Evolutionary conservation across 2,888 invertebrate species (phyloP), one percentile per base, ranked within the genome.

Genomic region (Odontocerum albicorne): DNA sequence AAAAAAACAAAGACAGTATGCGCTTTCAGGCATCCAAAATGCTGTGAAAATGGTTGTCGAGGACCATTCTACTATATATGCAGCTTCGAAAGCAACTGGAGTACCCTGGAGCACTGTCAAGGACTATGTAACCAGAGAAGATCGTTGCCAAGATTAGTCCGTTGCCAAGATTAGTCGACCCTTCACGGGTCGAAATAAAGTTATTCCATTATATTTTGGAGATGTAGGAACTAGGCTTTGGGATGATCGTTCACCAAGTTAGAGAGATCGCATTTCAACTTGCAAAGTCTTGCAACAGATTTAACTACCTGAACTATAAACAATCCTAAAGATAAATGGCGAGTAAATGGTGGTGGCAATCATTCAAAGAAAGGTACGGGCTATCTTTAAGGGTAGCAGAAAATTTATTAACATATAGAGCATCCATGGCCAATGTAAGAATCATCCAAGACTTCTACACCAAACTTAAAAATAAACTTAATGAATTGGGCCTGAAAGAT

Each of bases 361-460:
- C 39, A n/a, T 39, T 8, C 17, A 39, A 13, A 39, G 39, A 39
- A 39, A 39, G 39, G 19, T 58, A 61, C 47, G 51, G 54, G 3
- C 54, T 61, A 40, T 42, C 32, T 53, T 58, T 61, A 47, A 49
- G 61, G 40, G 36, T 43, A 20, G 53, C 61, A 15, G 58, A 58
- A 27, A 27, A 27, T 27, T 27, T 27, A 27, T 53, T 55, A 55
- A 40, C 57, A 52, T 58, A 55, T 49, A 19, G 49, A 20, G 36
- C 47, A 32, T 57, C 55, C 27, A 52, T 43, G 13, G 57, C 57
- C 20, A 52, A 59, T 31, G 59, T 55, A 40, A 39, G 45, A 20
- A 17, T 38, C 17, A 35, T 56, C 40, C 22, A 57, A 49, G 46
- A 45, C 19, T 55, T 56, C 46, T 56, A 51, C 49, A 52, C 55